Evolutionary conservation across 2,888 invertebrate species (phyloP), one percentile per base, ranked within the genome.

Genomic region (Tromatobia lineatoria): DNA sequence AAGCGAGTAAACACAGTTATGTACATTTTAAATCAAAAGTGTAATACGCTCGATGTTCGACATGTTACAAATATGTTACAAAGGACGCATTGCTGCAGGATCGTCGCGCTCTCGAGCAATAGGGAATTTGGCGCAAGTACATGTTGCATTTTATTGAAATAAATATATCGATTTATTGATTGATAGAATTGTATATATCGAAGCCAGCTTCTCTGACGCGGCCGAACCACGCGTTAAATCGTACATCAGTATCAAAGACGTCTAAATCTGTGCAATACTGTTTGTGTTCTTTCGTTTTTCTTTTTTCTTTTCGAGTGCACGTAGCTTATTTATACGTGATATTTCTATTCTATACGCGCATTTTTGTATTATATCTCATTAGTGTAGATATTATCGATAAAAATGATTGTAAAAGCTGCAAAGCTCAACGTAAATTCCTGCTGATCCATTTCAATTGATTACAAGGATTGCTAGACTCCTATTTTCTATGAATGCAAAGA

Each of bases 1-100:
- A 64, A 79, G 69, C 79, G 45, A 81, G 45, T 85, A 80, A 80
- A 75, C 80, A 78, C 67, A 73, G 66, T 78, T 86, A 70, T 80
- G 75, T 73, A 70, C 70, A 78, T 61, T 75, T 59, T 76, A 59
- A 74, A 66, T 57, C 18, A 20, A 59, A 38, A 50, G 47, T 38
- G 47, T 23, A 64, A 13, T 29, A 69, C 45, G 57, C 15, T 71
- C 59, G 4, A 23, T 59, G 2, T 20, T 13, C 4, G 34, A 74
- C 29, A 54, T 73, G 66, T 69, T 61, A 67, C 47, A 79, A 76
- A 74, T 52, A 75, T 77, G 50, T 73, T 77, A 59, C 59, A 59
- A 66, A 54, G 23, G 20, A 45, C 45, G 20, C 52, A 13, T 34
- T 29, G 47, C n/a, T 34, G 23, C 50, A 13, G 2, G 8, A n/a